phyloP scores from a whole-genome alignment of 2,797 vertebrate genomes.

The Falco berigora region DNA sequence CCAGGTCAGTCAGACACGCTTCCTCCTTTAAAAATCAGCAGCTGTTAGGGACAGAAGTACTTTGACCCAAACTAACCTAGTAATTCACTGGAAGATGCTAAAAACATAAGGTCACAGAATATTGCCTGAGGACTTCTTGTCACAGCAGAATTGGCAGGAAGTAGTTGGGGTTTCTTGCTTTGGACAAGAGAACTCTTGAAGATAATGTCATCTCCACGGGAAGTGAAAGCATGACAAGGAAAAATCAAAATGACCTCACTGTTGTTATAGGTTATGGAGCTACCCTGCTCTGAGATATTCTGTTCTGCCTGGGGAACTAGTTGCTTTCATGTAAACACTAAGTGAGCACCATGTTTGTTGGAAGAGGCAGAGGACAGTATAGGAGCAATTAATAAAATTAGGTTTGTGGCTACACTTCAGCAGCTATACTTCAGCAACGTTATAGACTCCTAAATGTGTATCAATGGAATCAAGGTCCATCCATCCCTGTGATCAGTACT shows the following conservation, averaged over 20 bases:
- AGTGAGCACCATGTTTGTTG: neutral
- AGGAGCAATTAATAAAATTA: neutral
- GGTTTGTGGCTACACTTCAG: neutral
- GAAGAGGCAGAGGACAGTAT: neutral
- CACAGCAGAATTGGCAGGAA: constrained; percentile 11
- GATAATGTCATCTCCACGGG: neutral
- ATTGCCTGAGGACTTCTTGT: constrained; percentile 1
- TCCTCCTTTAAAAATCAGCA: constrained; percentile 47
- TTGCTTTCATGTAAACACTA: neutral
- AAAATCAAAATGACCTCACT: neutral
- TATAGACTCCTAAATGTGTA: neutral
- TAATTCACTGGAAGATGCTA: constrained; percentile 22
- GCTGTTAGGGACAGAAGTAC: constrained; percentile 33
- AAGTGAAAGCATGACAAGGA: neutral
- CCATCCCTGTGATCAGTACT: neutral
- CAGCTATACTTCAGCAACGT: neutral
- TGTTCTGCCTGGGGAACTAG: neutral
- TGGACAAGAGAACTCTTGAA: neutral
- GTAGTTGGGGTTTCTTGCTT: constrained; percentile 22
- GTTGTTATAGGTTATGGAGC: neutral
- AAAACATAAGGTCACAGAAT: constrained; percentile 33
- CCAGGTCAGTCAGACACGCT: constrained; percentile 80
- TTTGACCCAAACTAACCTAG: constrained; percentile 51
- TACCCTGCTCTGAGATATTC: neutral
- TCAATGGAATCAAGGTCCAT: neutral